These are phyloP conservation scores for Panthera tigris DNA, from an alignment of 2,113 vertebrate species.

Conservation along the genomic window DNA sequence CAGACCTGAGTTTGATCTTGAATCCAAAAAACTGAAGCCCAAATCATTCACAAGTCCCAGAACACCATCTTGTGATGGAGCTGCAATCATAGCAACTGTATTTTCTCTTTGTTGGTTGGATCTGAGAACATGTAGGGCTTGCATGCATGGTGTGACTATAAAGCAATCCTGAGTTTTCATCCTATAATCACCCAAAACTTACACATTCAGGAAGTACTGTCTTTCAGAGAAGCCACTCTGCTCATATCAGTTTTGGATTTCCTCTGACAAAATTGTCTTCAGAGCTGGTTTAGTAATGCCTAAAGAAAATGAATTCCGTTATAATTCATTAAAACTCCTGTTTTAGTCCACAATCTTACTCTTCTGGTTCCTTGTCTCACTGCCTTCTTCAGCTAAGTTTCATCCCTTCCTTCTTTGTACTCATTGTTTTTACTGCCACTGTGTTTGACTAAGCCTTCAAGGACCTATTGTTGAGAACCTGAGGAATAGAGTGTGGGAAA, in stretches of 20 bases:
- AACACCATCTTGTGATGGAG: neutral
- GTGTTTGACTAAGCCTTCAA: constrained; percentile 48
- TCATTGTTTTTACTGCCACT: constrained; percentile 52
- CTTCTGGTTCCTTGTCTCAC: neutral
- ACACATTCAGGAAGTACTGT: neutral
- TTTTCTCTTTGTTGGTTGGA: neutral
- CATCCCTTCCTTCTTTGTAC: neutral
- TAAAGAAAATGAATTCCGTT: constrained; percentile 10
- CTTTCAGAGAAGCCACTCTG: constrained; percentile 2
- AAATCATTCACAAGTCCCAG: neutral
- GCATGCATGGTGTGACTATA: neutral
- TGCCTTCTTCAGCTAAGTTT: neutral
- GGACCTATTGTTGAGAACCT: constrained; percentile 33
- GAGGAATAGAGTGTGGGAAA: constrained; percentile 13
- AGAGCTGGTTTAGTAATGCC: neutral
- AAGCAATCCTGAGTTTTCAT: neutral
- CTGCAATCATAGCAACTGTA: neutral
- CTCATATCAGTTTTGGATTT: neutral
- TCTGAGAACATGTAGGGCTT: neutral
- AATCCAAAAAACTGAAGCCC: neutral
- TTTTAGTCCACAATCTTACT: neutral
- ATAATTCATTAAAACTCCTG: neutral
- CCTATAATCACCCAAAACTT: neutral
- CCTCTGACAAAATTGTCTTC: neutral
- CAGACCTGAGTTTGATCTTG: neutral